These are phyloP conservation scores for Ceratosolen fusciceps DNA, from an alignment of 1,140 invertebrate species.

Conservation along the genomic window DNA sequence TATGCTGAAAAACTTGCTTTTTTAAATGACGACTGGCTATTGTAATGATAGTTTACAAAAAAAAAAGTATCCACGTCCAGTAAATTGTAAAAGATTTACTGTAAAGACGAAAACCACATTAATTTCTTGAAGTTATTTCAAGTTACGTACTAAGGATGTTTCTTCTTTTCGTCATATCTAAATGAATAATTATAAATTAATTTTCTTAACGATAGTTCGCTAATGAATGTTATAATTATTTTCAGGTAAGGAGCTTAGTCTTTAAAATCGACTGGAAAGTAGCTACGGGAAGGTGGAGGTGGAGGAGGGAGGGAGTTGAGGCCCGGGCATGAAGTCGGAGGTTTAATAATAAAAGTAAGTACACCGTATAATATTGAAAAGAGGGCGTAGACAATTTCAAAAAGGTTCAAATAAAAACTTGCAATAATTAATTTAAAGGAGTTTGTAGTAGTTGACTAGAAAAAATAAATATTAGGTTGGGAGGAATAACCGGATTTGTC, in stretches of 20 bases:
- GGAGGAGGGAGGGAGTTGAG: no score
- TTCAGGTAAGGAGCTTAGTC: no score
- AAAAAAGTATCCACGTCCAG: neutral
- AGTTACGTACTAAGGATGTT: neutral
- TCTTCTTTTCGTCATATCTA: neutral
- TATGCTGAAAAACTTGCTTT: neutral
- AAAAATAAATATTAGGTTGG: neutral
- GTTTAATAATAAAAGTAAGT: neutral
- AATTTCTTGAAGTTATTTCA: neutral
- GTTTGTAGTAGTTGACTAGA: neutral
- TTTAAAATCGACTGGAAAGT: no score
- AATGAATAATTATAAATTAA: neutral
- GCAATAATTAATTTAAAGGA: constrained; percentile 3
- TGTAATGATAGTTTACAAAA: neutral
- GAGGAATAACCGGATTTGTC: neutral
- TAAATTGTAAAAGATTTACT: neutral
- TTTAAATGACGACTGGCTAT: neutral
- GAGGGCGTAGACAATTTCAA: neutral
- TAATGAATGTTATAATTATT: no score
- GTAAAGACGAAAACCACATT: neutral
- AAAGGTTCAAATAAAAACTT: neutral
- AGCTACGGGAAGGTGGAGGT: no score
- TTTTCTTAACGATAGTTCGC: no score
- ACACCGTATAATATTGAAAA: neutral
- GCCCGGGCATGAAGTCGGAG: no score